Conservation (phyloP, 2,797 vertebrate genomes). For the Rhincodon typus region DNA sequence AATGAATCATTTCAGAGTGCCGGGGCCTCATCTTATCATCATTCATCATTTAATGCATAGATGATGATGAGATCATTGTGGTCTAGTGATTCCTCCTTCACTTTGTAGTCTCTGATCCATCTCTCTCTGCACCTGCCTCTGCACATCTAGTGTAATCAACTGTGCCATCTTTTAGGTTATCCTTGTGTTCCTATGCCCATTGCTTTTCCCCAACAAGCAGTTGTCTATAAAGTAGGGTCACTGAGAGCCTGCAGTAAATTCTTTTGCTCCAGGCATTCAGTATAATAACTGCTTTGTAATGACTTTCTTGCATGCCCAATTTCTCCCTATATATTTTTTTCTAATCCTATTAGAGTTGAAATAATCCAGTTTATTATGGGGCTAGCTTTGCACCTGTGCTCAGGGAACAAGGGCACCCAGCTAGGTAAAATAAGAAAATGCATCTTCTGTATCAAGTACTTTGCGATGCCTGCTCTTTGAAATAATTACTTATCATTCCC, state of each 20-base stretch:
- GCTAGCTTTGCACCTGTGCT: background rate
- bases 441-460: background rate
- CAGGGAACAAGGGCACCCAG: background rate
- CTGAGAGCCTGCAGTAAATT: background rate
- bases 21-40: background rate
- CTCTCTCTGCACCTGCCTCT: background rate
- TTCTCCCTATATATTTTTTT: background rate
- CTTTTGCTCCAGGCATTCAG: background rate
- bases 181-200: background rate
- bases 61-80: conserved; percentile 20
- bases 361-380: background rate
- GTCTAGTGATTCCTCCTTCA: background rate
- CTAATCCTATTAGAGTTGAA: background rate
- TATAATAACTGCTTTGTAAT: background rate
- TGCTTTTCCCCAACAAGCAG: background rate
- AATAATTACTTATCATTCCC: background rate
- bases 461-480: background rate
- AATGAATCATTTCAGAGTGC: conserved; percentile 18
- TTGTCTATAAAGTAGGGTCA: background rate
- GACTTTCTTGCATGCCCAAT: background rate
- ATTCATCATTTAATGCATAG: conserved; percentile 26
- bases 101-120: background rate
- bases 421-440: background rate
- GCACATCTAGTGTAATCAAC: background rate
- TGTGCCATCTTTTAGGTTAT: background rate